These are phyloP conservation scores for Tetragonula clypearis DNA, from an alignment of 1,140 invertebrate genomes.

Conservation along the genomic window DNA sequence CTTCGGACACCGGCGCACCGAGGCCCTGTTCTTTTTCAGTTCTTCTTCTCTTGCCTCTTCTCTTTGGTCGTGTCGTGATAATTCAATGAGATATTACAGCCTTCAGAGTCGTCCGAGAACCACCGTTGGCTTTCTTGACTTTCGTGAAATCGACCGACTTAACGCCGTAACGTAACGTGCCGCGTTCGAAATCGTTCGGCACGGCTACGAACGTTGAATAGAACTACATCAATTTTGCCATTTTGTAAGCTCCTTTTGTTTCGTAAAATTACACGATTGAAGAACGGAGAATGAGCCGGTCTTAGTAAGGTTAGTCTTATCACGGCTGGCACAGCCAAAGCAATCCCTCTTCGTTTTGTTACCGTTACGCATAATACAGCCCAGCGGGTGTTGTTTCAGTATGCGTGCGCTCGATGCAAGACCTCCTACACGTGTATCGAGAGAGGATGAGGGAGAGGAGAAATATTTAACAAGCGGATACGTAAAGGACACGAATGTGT, in stretches of 20 bases:
- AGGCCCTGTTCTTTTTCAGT: slow-evolving; percentile 14
- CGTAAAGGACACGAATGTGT: slow-evolving; percentile 51
- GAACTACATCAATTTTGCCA: neutral
- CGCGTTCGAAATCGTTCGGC: neutral
- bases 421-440: slow-evolving; percentile 40
- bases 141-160: slow-evolving; percentile 49
- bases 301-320: neutral
- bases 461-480: slow-evolving; percentile 42
- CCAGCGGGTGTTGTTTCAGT: neutral
- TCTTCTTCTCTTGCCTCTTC: neutral
- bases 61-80: slow-evolving; percentile 19
- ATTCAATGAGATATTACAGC: slow-evolving; percentile 15
- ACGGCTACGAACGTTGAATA: neutral
- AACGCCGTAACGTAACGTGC: neutral
- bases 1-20: slow-evolving; percentile 19
- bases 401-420: slow-evolving; percentile 3
- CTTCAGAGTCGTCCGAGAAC: neutral
- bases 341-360: slow-evolving; percentile 49
- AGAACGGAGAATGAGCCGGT: no score
- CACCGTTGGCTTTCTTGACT: slow-evolving; percentile 18
- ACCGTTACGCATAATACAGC: slow-evolving; percentile 48
- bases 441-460: slow-evolving; percentile 37
- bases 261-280: neutral
- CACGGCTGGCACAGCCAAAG: slow-evolving; percentile 6
- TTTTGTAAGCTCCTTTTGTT: neutral